Evolutionary conservation across 2,888 invertebrate species (phyloP).

Genomic region (Ptilodon capucinus): DNA sequence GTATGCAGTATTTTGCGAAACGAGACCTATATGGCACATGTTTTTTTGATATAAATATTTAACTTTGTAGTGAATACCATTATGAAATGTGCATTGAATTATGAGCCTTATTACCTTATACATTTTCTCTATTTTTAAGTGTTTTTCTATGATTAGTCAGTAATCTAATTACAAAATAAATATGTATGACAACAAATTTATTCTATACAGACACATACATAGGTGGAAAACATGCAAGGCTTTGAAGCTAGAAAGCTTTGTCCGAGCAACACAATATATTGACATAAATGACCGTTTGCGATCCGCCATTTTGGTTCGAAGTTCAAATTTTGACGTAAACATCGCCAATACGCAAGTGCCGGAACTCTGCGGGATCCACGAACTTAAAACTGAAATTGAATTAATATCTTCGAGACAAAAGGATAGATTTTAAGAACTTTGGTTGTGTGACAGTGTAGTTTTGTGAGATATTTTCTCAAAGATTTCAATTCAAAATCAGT

Average conservation of each 20-base stretch:
- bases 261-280: constrained; percentile 58
- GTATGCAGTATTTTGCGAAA: too few species aligned
- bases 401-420: neutral
- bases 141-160: neutral
- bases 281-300: constrained; percentile 33
- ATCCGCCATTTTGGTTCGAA: constrained; percentile 7
- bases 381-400: neutral
- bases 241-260: constrained; percentile 64
- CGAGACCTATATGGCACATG: too few species aligned
- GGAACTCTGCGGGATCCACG: constrained; percentile 14
- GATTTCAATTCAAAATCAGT: constrained; percentile 27
- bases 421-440: too few species aligned
- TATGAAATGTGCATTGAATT: constrained; percentile 1
- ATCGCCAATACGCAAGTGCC: constrained; percentile 28
- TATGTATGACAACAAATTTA: neutral
- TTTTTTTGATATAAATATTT: too few species aligned
- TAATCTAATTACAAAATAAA: neutral
- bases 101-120: neutral
- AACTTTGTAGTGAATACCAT: too few species aligned
- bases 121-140: neutral
- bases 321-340: constrained; percentile 4
- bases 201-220: constrained; percentile 42
- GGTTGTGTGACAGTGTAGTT: too few species aligned
- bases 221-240: constrained; percentile 67
- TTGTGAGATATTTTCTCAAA: neutral